Evolutionary conservation across 2,888 invertebrate genomes (phyloP).

Genomic region (Aphodius granarius): DNA sequence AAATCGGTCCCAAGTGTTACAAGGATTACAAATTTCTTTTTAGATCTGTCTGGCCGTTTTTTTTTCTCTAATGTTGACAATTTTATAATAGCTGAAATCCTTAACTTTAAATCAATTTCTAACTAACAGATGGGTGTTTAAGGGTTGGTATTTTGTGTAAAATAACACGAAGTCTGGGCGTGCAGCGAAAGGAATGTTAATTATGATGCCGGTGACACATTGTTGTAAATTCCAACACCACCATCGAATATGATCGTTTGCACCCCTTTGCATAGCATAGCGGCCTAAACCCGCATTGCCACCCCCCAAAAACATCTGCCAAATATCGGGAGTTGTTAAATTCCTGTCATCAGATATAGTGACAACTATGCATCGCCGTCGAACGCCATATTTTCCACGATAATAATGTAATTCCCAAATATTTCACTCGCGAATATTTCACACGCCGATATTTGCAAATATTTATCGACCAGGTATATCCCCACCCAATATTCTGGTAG

Average conservation of each 20-base stretch:
- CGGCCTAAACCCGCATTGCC: constrained; percentile 6
- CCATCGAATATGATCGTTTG: constrained; percentile 42
- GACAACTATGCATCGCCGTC: constrained; percentile 28
- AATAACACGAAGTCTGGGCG: constrained; percentile 40
- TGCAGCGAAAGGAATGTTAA: constrained; percentile 50
- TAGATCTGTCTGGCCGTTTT: no score
- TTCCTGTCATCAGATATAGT: constrained; percentile 29
- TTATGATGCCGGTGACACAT: constrained; percentile 51
- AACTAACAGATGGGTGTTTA: no score
- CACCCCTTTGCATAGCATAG: constrained; percentile 18
- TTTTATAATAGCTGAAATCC: neutral
- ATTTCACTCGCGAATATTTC: constrained; percentile 9
- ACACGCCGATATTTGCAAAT: constrained; percentile 3
- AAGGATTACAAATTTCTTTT: neutral
- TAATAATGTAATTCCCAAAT: constrained; percentile 28
- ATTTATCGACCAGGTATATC: constrained; percentile 6
- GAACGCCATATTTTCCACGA: neutral
- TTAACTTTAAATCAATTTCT: no score
- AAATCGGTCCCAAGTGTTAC: neutral
- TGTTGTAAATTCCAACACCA: constrained; percentile 48
- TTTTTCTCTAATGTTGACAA: neutral
- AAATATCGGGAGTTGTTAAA: constrained; percentile 30
- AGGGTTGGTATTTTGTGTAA: neutral
- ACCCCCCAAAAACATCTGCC: constrained; percentile 39
- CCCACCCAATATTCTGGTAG: neutral